These are phyloP conservation scores for Catharus ustulatus DNA, from an alignment of 2,797 vertebrate genomes.

Conservation along the genomic window DNA sequence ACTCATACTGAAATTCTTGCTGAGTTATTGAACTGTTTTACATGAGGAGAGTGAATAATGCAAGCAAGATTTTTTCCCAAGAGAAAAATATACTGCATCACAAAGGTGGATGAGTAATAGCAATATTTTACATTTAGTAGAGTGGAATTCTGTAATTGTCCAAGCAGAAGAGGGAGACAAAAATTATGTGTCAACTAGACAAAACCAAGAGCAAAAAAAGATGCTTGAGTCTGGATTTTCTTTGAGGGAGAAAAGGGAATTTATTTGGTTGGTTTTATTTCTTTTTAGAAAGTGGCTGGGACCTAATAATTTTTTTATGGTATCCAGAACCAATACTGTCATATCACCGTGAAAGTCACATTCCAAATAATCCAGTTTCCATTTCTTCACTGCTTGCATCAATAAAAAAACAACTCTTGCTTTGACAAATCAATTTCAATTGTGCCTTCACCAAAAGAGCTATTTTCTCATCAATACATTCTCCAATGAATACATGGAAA, in stretches of 20 bases:
- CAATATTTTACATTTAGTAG: not conserved
- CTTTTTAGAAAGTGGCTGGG: not conserved
- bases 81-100: rapidly evolving
- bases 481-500: rapidly evolving
- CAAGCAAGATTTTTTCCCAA: not conserved
- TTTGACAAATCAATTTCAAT: not conserved
- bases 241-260: too few species aligned
- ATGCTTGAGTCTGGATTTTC: not conserved
- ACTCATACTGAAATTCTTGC: not conserved
- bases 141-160: not conserved
- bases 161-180: not conserved
- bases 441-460: not conserved
- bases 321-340: not conserved
- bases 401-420: not conserved
- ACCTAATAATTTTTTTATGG: not conserved
- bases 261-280: not conserved
- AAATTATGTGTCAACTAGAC: not conserved
- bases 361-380: rapidly evolving
- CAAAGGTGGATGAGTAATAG: not conserved
- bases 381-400: not conserved
- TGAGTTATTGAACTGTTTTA: not conserved
- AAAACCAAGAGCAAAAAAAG: not conserved
- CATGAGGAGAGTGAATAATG: not conserved
- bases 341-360: not conserved
- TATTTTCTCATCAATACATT: not conserved